Evolutionary conservation across 2,888 invertebrate genomes (phyloP), one percentile per base, ranked within the genome.

Genomic region (Phengaris alcon): DNA sequence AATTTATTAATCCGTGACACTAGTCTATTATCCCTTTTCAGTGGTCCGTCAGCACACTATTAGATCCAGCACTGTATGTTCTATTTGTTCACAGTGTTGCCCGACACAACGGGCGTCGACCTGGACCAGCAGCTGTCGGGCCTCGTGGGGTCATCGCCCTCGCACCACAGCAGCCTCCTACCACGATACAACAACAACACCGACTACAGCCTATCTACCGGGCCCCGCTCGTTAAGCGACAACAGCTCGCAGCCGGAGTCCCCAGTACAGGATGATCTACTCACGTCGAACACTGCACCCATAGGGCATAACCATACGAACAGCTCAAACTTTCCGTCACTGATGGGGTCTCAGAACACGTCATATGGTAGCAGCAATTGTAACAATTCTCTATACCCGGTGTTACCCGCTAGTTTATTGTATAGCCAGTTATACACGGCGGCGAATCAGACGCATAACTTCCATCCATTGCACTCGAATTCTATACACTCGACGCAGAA

Each of bases 371-470:
- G 92, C 79, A 91, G 94, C 80, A 96, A 95, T 81, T 96, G 96
- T 83, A 96, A 96, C 86, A 96, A 96, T 80, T 96, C 96, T 0
- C 86, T 96, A 0, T 96, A 96, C 83, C 97, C 96, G 0, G 97
- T 97, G 6, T 89, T 97, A 55, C 97, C 97, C 2, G 96, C 96
- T 1, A 97, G 97, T 82, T 90, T 97, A 79, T 91, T 97, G 4
- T 97, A 97, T 88, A 97, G 97, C 8, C 97, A 97, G 84, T 88
- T 97, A 35, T 97, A 97, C 82, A 96, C 97, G 5, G 96, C 96
- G 0, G 96, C 96, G 68, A 96, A 96, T 83, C 96, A 96, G 84
- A 94, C 95, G 35, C 96, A 96, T 81, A 95, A 96, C 82, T 96
- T 96, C 83, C 96, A 96, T 84, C 94, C 95, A 4, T 90, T 96